Conservation (phyloP, 2,797 vertebrate species). For the Acridotheres tristis region DNA sequence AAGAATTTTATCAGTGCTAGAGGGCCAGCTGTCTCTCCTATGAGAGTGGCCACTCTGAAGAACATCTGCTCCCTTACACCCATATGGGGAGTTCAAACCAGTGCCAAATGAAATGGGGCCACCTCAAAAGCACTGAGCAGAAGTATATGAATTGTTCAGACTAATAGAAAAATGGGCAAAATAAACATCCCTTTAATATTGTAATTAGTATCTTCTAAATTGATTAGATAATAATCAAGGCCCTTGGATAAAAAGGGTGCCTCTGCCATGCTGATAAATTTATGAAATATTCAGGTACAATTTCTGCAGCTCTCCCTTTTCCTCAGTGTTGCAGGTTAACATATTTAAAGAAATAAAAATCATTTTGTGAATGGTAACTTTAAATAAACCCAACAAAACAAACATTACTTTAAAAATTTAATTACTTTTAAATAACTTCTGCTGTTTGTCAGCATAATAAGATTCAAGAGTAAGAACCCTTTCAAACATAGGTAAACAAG, state of each 20-base stretch:
- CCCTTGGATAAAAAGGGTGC: not conserved
- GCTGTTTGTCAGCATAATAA: not conserved
- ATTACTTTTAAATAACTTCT: not conserved
- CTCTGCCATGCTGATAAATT: not conserved
- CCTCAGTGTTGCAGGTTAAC: slow-evolving; percentile 72
- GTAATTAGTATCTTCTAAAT: not conserved
- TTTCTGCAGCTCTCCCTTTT: slow-evolving; percentile 72
- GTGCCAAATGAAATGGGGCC: not conserved
- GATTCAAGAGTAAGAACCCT: not conserved
- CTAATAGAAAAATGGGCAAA: not conserved
- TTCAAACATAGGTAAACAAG: not conserved
- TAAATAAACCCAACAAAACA: not conserved
- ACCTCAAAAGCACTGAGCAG: not conserved
- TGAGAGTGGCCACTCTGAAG: not conserved
- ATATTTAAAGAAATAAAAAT: slow-evolving; percentile 62
- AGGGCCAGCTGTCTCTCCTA: not conserved
- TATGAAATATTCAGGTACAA: not conserved
- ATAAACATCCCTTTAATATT: not conserved
- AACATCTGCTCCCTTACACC: not conserved
- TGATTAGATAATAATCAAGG: not conserved
- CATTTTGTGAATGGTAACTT: slow-evolving; percentile 35
- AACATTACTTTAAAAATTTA: not conserved
- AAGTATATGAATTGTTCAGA: not conserved
- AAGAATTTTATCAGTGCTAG: not conserved
- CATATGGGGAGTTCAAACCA: not conserved